phyloP scores from a whole-genome alignment of 2,113 vertebrate species.

The Colistium nudipinnis region DNA sequence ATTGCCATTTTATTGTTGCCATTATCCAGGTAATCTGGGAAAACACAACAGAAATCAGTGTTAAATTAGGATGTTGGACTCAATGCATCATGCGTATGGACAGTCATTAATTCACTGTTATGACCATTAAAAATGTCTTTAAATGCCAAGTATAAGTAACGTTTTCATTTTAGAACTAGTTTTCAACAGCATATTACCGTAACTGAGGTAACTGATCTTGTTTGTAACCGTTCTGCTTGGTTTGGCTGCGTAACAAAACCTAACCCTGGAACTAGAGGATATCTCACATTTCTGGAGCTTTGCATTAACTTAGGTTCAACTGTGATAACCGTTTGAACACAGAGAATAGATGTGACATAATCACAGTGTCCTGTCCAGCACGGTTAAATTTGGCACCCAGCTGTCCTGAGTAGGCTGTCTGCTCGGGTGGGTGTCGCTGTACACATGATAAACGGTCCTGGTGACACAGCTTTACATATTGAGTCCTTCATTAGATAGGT shows the following conservation, averaged over 20 bases:
- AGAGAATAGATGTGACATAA: conserved; percentile 65
- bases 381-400: conserved; percentile 75
- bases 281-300: background rate
- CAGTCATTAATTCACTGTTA: background rate
- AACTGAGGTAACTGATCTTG: too few species aligned
- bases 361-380: conserved; percentile 45
- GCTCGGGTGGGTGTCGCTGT: conserved; percentile 7
- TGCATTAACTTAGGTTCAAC: background rate
- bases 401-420: conserved; percentile 55
- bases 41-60: background rate
- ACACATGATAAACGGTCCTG: background rate
- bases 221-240: background rate
- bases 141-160: too few species aligned
- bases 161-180: too few species aligned
- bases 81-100: too few species aligned
- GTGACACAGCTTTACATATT: background rate
- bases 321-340: conserved; percentile 12
- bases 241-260: background rate
- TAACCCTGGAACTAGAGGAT: background rate
- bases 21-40: conserved; percentile 97
- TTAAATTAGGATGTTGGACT: background rate
- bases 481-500: too few species aligned
- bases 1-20: conserved; percentile 99
- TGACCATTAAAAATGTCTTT: background rate
- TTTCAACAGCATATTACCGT: too few species aligned